These are phyloP conservation scores for Acronicta psi DNA, from an alignment of 2,888 invertebrate genomes.

Conservation along the genomic window DNA sequence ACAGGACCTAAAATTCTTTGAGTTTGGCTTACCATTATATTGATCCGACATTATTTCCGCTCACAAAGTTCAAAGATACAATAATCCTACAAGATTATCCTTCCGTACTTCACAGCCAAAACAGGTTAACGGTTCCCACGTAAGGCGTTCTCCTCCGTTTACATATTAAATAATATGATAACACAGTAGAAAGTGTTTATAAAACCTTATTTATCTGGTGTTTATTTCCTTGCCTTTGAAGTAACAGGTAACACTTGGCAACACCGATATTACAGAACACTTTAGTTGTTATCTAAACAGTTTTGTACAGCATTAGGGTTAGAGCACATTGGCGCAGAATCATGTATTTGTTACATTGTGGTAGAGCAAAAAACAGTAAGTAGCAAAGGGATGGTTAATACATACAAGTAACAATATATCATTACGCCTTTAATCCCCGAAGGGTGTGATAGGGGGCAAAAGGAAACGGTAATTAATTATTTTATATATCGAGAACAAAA, in stretches of 20 bases:
- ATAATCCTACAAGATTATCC: conserved; percentile 12
- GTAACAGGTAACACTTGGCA: conserved; percentile 41
- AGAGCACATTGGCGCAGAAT: neutral
- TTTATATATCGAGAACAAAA: no score
- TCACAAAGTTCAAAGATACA: conserved; percentile 14
- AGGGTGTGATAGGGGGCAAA: no score
- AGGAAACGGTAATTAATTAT: no score
- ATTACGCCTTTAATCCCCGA: no score
- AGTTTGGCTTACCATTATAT: no score
- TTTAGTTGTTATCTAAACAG: conserved; percentile 49
- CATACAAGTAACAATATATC: no score
- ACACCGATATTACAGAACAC: conserved; percentile 42
- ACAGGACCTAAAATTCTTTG: no score
- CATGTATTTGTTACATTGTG: no score
- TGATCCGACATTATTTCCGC: neutral
- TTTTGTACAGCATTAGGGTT: conserved; percentile 26
- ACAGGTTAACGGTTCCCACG: conserved; percentile 37
- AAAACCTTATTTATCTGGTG: conserved; percentile 46
- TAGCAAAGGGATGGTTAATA: no score
- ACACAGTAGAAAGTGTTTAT: conserved; percentile 51
- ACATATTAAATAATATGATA: conserved; percentile 49
- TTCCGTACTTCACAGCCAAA: conserved; percentile 18
- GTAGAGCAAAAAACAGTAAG: no score
- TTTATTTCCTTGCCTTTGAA: conserved; percentile 55
- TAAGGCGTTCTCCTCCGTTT: conserved; percentile 19